These are phyloP conservation scores for Alethe castanea DNA, from an alignment of 2,113 vertebrate species.

Conservation along the genomic window DNA sequence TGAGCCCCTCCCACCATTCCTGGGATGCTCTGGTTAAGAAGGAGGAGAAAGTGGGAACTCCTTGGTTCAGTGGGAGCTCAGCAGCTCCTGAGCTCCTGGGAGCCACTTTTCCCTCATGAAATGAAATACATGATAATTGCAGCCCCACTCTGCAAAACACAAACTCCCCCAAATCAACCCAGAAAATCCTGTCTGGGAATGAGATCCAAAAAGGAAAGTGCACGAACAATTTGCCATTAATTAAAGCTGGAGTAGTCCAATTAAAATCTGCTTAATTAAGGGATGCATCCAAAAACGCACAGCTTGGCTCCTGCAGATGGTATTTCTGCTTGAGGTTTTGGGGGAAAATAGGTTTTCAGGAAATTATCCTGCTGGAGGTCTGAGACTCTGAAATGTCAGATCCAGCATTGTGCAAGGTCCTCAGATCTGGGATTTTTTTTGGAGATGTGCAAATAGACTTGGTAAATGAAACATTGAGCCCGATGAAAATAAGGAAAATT, in stretches of 20 bases:
- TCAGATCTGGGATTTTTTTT: neutral
- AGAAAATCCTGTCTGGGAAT: neutral
- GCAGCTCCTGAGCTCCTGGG: neutral
- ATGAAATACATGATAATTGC: neutral
- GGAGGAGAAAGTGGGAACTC: neutral
- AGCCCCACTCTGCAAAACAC: neutral
- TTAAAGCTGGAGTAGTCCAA: neutral
- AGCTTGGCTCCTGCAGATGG: neutral
- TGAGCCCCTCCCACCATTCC: accelerated
- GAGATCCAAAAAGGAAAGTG: neutral
- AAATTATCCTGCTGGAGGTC: neutral
- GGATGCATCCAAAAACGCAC: neutral
- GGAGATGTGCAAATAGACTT: neutral
- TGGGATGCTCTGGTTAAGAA: neutral
- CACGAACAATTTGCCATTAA: neutral
- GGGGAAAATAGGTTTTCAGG: neutral
- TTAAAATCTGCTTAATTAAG: constrained; percentile 42
- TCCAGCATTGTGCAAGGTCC: accelerated
- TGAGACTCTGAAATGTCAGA: accelerated
- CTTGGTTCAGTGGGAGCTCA: neutral
- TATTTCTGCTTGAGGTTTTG: neutral
- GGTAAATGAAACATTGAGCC: neutral
- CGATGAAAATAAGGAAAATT: neutral
- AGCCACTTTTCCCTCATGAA: neutral
- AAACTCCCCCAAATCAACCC: neutral